Conservation (phyloP, 2,888 invertebrate species). For the Sesia bembeciformis region DNA sequence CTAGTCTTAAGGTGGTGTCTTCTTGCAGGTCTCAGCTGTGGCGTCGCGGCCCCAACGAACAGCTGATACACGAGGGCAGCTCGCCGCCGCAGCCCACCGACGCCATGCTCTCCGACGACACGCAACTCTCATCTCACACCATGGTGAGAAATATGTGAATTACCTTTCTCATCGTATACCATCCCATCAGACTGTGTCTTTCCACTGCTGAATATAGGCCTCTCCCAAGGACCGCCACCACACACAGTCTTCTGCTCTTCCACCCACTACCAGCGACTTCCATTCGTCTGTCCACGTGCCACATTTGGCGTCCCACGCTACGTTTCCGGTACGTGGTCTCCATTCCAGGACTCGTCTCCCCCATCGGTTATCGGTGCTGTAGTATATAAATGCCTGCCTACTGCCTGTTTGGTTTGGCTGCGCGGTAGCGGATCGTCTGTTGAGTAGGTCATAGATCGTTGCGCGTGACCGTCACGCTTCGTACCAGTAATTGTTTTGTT, state of each 20-base stretch:
- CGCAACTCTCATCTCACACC: constrained; percentile 51
- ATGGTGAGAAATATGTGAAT: constrained; percentile 32
- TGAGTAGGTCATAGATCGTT: constrained; percentile 13
- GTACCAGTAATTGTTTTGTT: too few relatives aligned
- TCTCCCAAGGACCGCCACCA: too few relatives aligned
- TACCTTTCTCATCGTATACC: too few relatives aligned
- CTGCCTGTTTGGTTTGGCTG: constrained; percentile 3
- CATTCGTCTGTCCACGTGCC: too few relatives aligned
- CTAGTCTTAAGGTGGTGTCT: constrained; percentile 22
- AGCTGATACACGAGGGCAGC: constrained; percentile 95
- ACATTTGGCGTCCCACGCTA: too few relatives aligned
- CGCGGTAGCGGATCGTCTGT: constrained; percentile 22
- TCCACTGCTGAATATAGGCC: too few relatives aligned
- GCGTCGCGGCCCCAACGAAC: constrained; percentile 92
- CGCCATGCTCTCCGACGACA: constrained; percentile 38
- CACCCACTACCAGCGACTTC: too few relatives aligned
- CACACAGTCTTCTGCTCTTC: too few relatives aligned
- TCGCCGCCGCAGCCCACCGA: constrained; percentile 76
- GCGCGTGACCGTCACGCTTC: neutral
- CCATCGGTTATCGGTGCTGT: too few relatives aligned
- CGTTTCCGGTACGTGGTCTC: too few relatives aligned
- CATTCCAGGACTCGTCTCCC: too few relatives aligned
- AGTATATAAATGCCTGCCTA: neutral
- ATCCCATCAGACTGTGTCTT: too few relatives aligned
- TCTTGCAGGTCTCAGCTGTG: constrained; percentile 87